Base-by-base conservation (phyloP, 2,797 vertebrate genomes). In the Monodelphis domestica region DNA sequence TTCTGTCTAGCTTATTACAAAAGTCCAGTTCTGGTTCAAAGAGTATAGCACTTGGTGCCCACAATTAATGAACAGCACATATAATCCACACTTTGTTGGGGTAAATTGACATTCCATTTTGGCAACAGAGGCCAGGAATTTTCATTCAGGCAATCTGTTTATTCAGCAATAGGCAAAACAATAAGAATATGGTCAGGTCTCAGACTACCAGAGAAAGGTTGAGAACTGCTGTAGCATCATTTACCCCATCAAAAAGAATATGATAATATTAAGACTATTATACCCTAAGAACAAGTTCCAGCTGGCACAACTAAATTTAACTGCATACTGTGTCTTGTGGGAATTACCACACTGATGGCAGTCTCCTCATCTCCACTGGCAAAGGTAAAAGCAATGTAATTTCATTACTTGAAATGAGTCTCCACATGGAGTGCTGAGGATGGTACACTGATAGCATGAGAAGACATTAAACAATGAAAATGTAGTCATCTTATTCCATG, bases 311-410 rank as follows among this genome's bases (percentile, higher is more conserved):
- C 90, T 97, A 94, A 95, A 93, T 97, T 94, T 95, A 98, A 95
- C 92, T 89, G 87, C 92, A 95, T 57, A 54, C 89, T 90, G 91
- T 84, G 51, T 92, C 96, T 54, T 17, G 54, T 26, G 94, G 93
- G 93, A 95, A 95, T 95, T 95, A 94, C 63, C 57, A 96, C 94
- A 70, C 93, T 97, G 95, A 97, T 94, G 93, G 94, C 50, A 96
- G 28, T 92, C 33, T 84, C 95, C 90, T 95, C 90, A 54, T 91
- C 96, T 90, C 57, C 87, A 53, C 53, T 93, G 89, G 38, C n/a
- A 96, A 95, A 93, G 88, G 91, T 90, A 95, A 97, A 94, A 97
- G 92, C 91, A 97, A 95, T 93, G 92, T 53, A 93, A 97, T 97
- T 94, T 91, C 63, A 93, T 98, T 96, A 94, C 91, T 89, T 93